Evolutionary conservation across 1,140 invertebrate species (phyloP).

Genomic region (Olivierus martensii): DNA sequence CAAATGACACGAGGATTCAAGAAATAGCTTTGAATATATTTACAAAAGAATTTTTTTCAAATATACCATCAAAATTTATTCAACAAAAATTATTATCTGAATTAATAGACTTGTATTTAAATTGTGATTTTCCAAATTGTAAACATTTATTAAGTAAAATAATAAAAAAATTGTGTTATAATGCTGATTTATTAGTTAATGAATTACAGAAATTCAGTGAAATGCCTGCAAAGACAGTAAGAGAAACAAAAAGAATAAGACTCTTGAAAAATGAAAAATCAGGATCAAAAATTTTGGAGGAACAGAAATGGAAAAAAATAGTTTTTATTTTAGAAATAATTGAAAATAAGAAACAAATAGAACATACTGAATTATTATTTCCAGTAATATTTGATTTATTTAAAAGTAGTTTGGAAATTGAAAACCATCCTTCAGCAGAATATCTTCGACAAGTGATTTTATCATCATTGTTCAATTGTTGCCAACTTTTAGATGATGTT

Average conservation of each 20-base stretch:
- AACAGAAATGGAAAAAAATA: constrained; percentile 51
- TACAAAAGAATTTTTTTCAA: constrained; percentile 26
- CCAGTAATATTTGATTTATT: constrained; percentile 65
- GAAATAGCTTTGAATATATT: constrained; percentile 9
- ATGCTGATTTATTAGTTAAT: constrained; percentile 37
- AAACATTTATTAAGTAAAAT: constrained; percentile 38
- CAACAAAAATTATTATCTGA: constrained; percentile 27
- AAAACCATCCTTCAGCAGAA: constrained; percentile 68
- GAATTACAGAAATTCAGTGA: constrained; percentile 20
- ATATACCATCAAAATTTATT: constrained; percentile 22
- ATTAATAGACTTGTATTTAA: constrained; percentile 29
- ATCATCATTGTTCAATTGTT: constrained; percentile 57
- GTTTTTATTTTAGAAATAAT: constrained; percentile 65
- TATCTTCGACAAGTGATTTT: constrained; percentile 78
- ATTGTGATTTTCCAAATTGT: constrained; percentile 13
- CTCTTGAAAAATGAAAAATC: not conserved
- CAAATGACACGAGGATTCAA: not conserved
- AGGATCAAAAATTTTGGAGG: constrained; percentile 18
- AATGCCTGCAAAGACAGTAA: constrained; percentile 34
- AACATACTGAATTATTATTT: constrained; percentile 47
- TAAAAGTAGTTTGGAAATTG: constrained; percentile 50
- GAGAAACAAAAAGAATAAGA: constrained; percentile 21
- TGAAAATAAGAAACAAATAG: constrained; percentile 63
- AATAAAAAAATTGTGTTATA: constrained; percentile 41
- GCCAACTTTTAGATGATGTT: constrained; percentile 37